Percentiles rank a stretch among this genome's conserved stretches.
These are phyloP conservation scores for Etheostoma nigrum DNA, from an alignment of 2,797 vertebrate species.

Conservation along the genomic window DNA sequence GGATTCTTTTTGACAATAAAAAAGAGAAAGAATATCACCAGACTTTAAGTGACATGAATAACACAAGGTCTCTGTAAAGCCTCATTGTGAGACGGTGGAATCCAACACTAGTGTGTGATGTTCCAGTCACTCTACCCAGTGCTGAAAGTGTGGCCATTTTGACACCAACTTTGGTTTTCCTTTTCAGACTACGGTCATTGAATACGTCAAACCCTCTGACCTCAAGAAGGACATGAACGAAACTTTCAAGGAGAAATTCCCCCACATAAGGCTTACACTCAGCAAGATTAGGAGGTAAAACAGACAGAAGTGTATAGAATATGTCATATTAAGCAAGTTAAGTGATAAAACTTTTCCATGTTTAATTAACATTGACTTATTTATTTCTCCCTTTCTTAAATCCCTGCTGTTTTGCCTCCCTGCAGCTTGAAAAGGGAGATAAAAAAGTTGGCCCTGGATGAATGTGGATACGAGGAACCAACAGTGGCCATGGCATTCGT, in stretches of 20 bases:
- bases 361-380: neutral
- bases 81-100: constrained; percentile 52
- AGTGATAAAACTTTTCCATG: neutral
- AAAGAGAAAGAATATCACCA: constrained; percentile 1
- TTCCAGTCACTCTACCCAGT: constrained; percentile 34
- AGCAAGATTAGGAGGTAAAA: constrained; percentile 98
- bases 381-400: neutral
- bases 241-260: constrained; percentile 99
- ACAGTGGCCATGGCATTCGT: constrained; percentile 99
- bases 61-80: constrained; percentile 10
- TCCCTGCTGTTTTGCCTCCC: neutral
- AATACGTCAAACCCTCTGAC: constrained; percentile 98
- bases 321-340: neutral
- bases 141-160: constrained; percentile 23
- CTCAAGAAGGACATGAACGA: constrained; percentile 99
- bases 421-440: constrained; percentile 96
- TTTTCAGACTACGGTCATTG: constrained; percentile 96
- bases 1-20: constrained; percentile 13
- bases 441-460: constrained; percentile 94
- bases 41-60: constrained; percentile 14
- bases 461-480: constrained; percentile 95
- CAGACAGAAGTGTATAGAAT: neutral
- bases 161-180: constrained; percentile 59
- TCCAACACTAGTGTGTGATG: constrained; percentile 52
- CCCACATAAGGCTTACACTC: constrained; percentile 95